Percentiles rank a stretch among this genome's conserved stretches.
Evolutionary conservation across 2,797 vertebrate genomes (phyloP).

Genomic region (Gastrophryne carolinensis): DNA sequence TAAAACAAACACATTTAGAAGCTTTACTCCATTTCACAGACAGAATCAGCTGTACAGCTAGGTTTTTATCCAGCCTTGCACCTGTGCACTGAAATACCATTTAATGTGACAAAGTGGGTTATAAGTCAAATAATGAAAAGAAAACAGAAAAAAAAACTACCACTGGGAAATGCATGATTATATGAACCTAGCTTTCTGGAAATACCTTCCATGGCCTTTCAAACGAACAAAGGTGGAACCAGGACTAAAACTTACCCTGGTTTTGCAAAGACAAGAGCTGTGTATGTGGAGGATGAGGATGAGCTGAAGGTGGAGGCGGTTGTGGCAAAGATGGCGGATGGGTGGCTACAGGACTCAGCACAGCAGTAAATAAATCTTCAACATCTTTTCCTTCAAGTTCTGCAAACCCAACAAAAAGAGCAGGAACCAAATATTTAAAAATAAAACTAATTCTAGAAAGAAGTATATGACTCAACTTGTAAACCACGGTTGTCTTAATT

Average conservation of each 20-base stretch:
- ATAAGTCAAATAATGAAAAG: too few relatives aligned
- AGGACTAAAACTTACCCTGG: constrained; percentile 71
- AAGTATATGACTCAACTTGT: not conserved
- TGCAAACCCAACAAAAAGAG: constrained; percentile 56
- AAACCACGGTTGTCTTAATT: constrained; percentile 53
- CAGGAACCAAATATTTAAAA: constrained; percentile 44
- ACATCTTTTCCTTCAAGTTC: constrained; percentile 97
- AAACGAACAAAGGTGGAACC: constrained; percentile 17
- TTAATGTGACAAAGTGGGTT: too few relatives aligned
- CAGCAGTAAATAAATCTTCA: constrained; percentile 95
- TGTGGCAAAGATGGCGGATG: constrained; percentile 82
- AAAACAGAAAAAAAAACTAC: not conserved
- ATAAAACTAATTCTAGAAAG: not conserved
- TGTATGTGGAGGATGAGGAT: constrained; percentile 54
- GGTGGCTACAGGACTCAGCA: constrained; percentile 86
- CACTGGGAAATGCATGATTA: not conserved
- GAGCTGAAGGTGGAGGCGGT: constrained; percentile 67
- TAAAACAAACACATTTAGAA: too few relatives aligned
- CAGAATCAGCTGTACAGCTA: too few relatives aligned
- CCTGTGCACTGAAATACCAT: too few relatives aligned
- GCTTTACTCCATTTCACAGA: too few relatives aligned
- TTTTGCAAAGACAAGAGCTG: constrained; percentile 76
- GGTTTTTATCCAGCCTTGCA: too few relatives aligned
- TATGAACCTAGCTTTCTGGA: not conserved
- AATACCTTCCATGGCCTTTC: constrained; percentile 11